Conservation (phyloP, 2,113 vertebrate genomes). For the Apaloderma vittatum region DNA sequence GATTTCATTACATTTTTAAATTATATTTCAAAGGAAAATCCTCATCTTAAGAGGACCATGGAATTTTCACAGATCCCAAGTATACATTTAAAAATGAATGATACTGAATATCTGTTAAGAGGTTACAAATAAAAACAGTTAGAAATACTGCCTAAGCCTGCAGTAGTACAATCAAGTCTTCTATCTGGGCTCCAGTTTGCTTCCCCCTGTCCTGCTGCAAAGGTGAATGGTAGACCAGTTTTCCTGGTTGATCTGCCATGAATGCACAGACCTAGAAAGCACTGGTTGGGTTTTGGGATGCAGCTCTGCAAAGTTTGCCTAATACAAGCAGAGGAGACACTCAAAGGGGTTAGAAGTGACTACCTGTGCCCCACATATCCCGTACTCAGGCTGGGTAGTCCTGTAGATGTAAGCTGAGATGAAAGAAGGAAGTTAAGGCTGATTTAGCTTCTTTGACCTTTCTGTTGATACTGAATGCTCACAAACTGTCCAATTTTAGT, state of each 20-base stretch:
- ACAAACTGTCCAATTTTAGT: neutral
- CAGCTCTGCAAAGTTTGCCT: neutral
- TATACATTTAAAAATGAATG: neutral
- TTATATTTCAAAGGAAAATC: neutral
- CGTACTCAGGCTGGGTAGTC: neutral
- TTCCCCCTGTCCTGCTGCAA: neutral
- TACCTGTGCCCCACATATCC: neutral
- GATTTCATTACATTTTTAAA: neutral
- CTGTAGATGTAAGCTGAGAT: neutral
- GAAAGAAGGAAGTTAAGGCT: neutral
- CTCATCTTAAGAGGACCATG: neutral
- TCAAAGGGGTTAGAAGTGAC: neutral
- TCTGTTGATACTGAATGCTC: neutral
- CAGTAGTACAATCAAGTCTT: neutral
- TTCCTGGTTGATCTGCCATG: neutral
- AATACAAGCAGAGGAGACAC: neutral
- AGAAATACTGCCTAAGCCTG: neutral
- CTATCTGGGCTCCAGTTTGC: neutral
- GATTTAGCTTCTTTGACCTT: neutral
- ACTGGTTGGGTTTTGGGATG: neutral
- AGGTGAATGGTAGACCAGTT: neutral
- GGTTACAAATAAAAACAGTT: neutral
- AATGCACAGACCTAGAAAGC: neutral
- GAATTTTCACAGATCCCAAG: neutral
- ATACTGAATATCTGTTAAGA: neutral